Conservation (phyloP, 2,113 vertebrate genomes). For the Raja brachyura region DNA sequence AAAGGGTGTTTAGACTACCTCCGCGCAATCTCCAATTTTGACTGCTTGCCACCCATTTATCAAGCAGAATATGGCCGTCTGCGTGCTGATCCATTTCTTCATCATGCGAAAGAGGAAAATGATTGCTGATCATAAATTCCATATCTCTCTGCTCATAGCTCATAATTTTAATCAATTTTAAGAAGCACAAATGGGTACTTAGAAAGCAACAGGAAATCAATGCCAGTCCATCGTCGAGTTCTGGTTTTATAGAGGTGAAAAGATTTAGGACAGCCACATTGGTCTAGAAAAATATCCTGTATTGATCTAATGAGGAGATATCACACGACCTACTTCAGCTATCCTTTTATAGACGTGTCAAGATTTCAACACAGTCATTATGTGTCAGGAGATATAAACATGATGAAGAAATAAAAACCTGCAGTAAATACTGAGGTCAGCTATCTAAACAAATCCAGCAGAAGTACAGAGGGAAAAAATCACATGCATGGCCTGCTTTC, state of each 20-base stretch:
- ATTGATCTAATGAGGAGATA: constrained; percentile 30
- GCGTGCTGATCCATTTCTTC: background rate
- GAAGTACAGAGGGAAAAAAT: background rate
- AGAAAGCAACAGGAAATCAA: constrained; percentile 34
- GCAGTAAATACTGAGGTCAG: background rate
- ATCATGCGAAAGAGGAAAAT: background rate
- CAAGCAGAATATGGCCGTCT: background rate
- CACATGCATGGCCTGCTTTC: background rate
- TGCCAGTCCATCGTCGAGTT: constrained; percentile 30
- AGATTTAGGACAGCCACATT: constrained; percentile 36
- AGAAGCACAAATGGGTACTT: constrained; percentile 30
- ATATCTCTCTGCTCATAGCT: constrained; percentile 21
- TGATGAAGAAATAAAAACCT: constrained; percentile 32
- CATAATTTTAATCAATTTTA: constrained; percentile 39
- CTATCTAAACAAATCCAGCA: background rate
- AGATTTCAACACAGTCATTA: background rate
- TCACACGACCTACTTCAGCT: background rate
- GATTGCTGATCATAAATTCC: constrained; percentile 33
- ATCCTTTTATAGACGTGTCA: constrained; percentile 16
- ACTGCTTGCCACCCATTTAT: background rate
- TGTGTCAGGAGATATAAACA: background rate
- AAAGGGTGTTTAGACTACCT: background rate
- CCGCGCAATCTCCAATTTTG: background rate
- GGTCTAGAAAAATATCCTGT: constrained; percentile 30
- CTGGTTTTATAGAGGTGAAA: constrained; percentile 30